phyloP scores from a whole-genome alignment of 2,797 vertebrate species.

The Chelidonichthys spinosus region DNA sequence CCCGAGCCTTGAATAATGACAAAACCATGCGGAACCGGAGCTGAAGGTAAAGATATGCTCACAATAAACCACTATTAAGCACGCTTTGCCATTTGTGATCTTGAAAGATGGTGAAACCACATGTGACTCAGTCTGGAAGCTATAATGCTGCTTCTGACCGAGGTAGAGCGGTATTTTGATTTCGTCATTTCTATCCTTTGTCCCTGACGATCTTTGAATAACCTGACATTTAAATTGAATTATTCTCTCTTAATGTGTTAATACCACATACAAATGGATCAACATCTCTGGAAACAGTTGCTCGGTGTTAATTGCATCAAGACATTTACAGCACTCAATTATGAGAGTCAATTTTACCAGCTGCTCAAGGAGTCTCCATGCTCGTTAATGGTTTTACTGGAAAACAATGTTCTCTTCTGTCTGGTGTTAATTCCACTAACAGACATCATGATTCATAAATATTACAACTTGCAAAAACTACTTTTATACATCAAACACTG shows the following conservation, averaged over 20 bases:
- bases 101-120: constrained; percentile 27
- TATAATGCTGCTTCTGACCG: not conserved
- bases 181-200: constrained; percentile 43
- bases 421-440: constrained; percentile 11
- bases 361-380: constrained; percentile 40
- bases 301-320: constrained; percentile 53
- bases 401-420: constrained; percentile 11
- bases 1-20: constrained; percentile 68
- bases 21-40: constrained; percentile 68
- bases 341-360: constrained; percentile 55
- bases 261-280: constrained; percentile 57
- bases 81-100: constrained; percentile 52
- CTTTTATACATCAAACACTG: not conserved
- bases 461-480: constrained; percentile 10
- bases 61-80: constrained; percentile 57
- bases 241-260: constrained; percentile 63
- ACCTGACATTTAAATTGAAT: constrained; percentile 66
- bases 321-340: constrained; percentile 53
- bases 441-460: not conserved
- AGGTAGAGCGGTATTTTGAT: constrained; percentile 18
- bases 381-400: constrained; percentile 42
- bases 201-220: constrained; percentile 53
- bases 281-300: constrained; percentile 61
- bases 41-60: constrained; percentile 59
- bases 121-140: constrained; percentile 34